Percentiles rank a stretch among this genome's conserved stretches.
Conservation (phyloP, 1,140 invertebrate genomes). For the Littorina saxatilis region DNA sequence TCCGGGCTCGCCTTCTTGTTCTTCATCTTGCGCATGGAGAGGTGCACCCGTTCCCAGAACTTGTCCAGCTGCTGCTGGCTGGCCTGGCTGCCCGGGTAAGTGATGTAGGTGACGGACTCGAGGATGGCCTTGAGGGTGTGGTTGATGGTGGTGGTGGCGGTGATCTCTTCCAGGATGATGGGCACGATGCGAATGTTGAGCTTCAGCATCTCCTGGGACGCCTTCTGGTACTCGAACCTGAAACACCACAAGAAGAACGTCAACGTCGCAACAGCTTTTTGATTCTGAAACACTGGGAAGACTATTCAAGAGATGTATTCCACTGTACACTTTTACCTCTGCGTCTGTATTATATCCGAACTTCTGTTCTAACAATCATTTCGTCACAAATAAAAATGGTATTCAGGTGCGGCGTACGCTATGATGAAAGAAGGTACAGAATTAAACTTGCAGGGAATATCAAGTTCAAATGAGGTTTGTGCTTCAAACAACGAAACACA, state of each 20-base stretch:
- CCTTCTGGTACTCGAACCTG: constrained; percentile 66
- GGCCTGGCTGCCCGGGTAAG: not conserved
- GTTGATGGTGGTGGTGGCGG: not conserved
- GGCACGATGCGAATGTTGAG: constrained; percentile 64
- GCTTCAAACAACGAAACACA: no score
- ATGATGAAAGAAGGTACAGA: no score
- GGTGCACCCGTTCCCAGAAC: not conserved
- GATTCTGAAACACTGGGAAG: no score
- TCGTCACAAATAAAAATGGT: no score
- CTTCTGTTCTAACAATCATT: no score
- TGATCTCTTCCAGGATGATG: constrained; percentile 62
- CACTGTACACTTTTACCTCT: no score
- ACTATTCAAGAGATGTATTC: no score
- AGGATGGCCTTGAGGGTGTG: constrained; percentile 2
- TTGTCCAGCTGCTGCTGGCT: not conserved
- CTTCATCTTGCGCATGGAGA: constrained; percentile 15
- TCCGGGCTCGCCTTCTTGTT: not conserved
- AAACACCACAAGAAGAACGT: not conserved
- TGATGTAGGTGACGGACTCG: not conserved
- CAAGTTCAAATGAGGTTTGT: no score
- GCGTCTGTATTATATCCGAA: no score
- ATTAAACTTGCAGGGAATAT: no score
- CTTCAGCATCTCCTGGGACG: constrained; percentile 65
- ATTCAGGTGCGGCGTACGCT: no score
- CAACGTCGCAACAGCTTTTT: no score